Percentiles rank a stretch among this genome's conserved stretches.
Evolutionary conservation across 1,140 invertebrate species (phyloP).

Genomic region (Pentalonia nigronervosa): DNA sequence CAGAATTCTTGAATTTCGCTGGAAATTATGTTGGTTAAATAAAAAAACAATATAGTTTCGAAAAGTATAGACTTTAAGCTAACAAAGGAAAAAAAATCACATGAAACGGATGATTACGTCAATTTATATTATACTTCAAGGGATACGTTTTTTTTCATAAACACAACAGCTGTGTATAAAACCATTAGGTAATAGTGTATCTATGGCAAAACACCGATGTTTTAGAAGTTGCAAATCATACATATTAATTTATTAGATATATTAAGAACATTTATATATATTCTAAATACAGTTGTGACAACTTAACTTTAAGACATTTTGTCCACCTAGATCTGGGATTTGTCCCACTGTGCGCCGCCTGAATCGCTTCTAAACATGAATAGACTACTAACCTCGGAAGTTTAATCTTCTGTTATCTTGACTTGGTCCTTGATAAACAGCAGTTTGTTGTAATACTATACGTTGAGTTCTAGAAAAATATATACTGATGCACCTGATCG

Average conservation of each 20-base stretch:
- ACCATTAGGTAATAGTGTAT: neutral
- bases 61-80: no score
- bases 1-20: no score
- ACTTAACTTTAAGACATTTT: neutral
- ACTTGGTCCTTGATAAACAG: no score
- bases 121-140: slow-evolving; percentile 13
- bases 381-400: no score
- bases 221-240: neutral
- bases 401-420: no score
- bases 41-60: no score
- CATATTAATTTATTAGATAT: slow-evolving; percentile 23
- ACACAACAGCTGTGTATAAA: neutral
- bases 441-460: no score
- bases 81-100: no score
- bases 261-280: neutral
- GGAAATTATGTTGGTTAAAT: no score
- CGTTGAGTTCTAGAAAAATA: no score
- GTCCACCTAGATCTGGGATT: neutral
- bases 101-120: neutral
- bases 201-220: slow-evolving; percentile 22
- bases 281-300: slow-evolving; percentile 12
- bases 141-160: slow-evolving; percentile 17
- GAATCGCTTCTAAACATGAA: no score
- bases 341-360: neutral
- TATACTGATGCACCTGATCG: neutral